Base-by-base conservation (phyloP, 2,113 vertebrate genomes). In the Muntiacus reevesi region DNA sequence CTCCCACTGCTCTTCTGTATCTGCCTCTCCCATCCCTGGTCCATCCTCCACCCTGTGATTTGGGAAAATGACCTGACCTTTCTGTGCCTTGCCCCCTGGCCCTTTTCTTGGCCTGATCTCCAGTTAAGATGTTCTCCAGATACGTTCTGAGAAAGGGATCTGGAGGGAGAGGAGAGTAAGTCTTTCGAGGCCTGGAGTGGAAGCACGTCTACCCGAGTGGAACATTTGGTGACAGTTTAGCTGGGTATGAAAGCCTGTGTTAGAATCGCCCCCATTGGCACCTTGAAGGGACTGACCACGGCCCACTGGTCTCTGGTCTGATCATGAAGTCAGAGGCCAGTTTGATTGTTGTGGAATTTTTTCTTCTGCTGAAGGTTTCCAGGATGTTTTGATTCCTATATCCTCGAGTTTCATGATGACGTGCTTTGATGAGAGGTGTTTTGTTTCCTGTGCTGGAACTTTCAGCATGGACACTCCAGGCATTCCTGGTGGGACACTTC, bases 401-500 rank as follows among this genome's bases (percentile, higher is more conserved):
- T 50, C 79, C 40, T 81, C 36, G 16, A 2, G 76, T 45, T 36
- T 45, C 78, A 3, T 17, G 54, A 16, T 25, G 14, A 3, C 1
- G 0, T 50, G 21, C 28, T 27, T 59, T 27, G 76, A 3, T 11
- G n/a, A 57, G 14, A 16, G 4, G 19, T 8, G 21, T 10, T 12
- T 40, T n/a, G 36, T 54, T 43, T 55, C 6, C 13, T 30, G 8
- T 54, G 25, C n/a, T 36, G 36, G 33, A 82, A 5, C 36, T 12
- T 30, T 11, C 3, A 11, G 14, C 3, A 2, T 7, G 16, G 59
- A 76, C 0, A 2, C 54, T 6, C 5, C 2, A 4, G 62, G 8
- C 57, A 6, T 71, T 67, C 13, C 1, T 82, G 33, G 28, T 27
- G 33, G 74, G 79, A 7, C 27, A 7, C 30, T 71, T 36, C 23